These are phyloP conservation scores for Agrochola lychnidis DNA, from an alignment of 2,888 invertebrate species.

Conservation along the genomic window DNA sequence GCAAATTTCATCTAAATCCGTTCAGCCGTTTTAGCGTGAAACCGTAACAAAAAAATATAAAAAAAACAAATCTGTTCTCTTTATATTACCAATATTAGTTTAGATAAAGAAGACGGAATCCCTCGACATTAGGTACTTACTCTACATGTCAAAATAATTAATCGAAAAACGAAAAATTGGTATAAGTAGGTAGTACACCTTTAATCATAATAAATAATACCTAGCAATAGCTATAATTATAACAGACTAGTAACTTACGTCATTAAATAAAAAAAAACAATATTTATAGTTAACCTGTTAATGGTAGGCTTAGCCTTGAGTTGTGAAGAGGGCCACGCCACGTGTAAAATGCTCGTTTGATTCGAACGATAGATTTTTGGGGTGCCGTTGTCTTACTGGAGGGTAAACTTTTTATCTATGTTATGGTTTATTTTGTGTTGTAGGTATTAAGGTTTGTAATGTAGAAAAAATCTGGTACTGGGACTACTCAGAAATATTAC, in stretches of 20 bases:
- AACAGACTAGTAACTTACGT: neutral
- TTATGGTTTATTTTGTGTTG: neutral
- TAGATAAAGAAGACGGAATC: no score
- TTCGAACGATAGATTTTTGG: neutral
- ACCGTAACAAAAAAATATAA: no score
- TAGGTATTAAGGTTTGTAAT: neutral
- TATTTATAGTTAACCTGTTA: conserved; percentile 28
- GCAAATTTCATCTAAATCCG: no score
- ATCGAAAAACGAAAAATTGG: no score
- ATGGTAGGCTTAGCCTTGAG: conserved; percentile 6
- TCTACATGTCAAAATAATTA: no score
- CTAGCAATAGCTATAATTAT: neutral
- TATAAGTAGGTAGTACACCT: neutral
- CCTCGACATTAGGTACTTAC: no score
- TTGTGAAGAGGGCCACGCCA: neutral
- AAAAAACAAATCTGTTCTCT: no score
- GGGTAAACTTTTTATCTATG: neutral
- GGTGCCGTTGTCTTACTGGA: neutral
- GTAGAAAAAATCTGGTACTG: neutral
- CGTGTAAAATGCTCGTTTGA: neutral
- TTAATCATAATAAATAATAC: conserved; percentile 25
- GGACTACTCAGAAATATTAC: neutral
- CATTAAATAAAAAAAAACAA: conserved; percentile 16
- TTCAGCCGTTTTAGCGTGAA: no score
- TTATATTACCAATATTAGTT: no score